Base-by-base conservation (phyloP, 30 jellyfish, hydroid and myxozoan species). In the Catostylus mosaicus region DNA sequence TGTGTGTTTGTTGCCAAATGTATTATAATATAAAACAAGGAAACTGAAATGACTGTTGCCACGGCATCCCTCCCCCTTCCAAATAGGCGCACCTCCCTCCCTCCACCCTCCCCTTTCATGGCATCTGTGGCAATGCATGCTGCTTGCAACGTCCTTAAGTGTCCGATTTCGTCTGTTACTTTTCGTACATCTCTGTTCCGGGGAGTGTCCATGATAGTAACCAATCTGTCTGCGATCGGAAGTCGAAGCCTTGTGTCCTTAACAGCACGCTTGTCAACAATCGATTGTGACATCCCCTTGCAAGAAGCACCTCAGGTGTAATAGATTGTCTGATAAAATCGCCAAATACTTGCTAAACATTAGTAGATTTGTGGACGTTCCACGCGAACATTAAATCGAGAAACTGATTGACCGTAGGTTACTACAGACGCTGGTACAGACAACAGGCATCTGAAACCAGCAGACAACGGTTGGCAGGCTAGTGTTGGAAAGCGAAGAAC, bases 171-270 rank as follows among this genome's bases (percentile, higher is more conserved):
- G n/a, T 33, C 62, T 23, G 64, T 36, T 2, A 27, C 62, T 68
- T 9, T 68, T 68, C 64, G 62, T 68, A 43, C 59, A 18, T 32
- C 64, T 74, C 73, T 45, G 72, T 74, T 74, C 73, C 73, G 62
- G 73, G 85, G 85, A 74, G 85, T 52, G 75, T 74, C 65, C 85
- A 31, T n/a, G 3, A n/a, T 18, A 45, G 62, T 37, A 50, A 37
- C 85, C 85, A 73, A 52, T 74, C 85, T 32, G 22, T 50, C 75
- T 18, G 11, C 73, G 63, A 29, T 22, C 70, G 85, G 85, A 74
- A 74, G 73, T 74, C 60, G 26, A 5, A 33, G 57, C 27, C 52
- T 11, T 19, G 18, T 68, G 56, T 34, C 43, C 11, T 65, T 16
- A 12, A 33, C 54, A 19, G 38, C 18, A 19, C 63, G 36, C 34